Percentiles rank a stretch among this genome's conserved stretches.
These are phyloP conservation scores for Campoplex capitator DNA, from an alignment of 2,888 invertebrate species.

Conservation along the genomic window DNA sequence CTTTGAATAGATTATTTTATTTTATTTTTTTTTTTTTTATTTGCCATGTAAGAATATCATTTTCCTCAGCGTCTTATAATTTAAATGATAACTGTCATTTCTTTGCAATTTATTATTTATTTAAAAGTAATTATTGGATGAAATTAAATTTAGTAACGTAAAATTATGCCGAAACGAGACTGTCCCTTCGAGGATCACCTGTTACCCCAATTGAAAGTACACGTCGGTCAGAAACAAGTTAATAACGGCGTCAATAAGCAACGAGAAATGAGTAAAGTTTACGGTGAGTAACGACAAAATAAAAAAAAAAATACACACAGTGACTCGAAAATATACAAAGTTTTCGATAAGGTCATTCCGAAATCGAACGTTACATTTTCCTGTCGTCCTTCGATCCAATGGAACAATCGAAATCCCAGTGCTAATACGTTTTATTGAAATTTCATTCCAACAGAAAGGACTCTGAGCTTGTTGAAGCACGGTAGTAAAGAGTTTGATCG, in stretches of 20 bases:
- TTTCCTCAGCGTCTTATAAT: constrained; percentile 17
- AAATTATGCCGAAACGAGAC: constrained; percentile 77
- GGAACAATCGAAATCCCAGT: background rate
- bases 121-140: background rate
- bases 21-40: constrained; percentile 2
- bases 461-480: constrained; percentile 75
- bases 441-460: constrained; percentile 72
- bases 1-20: background rate
- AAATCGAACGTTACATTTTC: constrained; percentile 12
- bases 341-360: background rate
- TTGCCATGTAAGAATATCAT: background rate
- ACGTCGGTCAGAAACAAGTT: constrained; percentile 78
- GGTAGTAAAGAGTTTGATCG: constrained; percentile 74
- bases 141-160: background rate
- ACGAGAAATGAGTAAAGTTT: constrained; percentile 78
- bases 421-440: background rate
- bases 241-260: constrained; percentile 76
- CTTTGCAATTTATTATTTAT: constrained; percentile 1
- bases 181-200: constrained; percentile 78
- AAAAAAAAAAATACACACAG: background rate
- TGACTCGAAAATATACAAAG: constrained; percentile 8
- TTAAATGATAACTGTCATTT: background rate
- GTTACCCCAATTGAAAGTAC: constrained; percentile 78
- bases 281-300: constrained; percentile 76
- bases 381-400: background rate